A percentile compares a stretch with the other conserved stretches of the same genome.
These are phyloP conservation scores for Thinocorus orbignyianus DNA, from an alignment of 2,113 vertebrate species.

Conservation along the genomic window DNA sequence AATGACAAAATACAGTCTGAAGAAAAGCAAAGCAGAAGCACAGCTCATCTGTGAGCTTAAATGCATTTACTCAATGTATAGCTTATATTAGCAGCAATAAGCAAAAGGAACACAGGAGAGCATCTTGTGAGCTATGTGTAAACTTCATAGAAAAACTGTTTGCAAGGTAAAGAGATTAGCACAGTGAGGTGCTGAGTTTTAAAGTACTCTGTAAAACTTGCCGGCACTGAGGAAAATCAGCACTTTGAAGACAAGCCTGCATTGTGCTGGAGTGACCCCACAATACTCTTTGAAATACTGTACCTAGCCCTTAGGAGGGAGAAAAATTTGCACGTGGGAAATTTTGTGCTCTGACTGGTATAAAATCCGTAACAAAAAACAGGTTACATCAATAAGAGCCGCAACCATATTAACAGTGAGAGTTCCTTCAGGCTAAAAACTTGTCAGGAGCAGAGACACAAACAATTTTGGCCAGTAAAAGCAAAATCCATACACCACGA, in stretches of 20 bases:
- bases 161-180: not conserved
- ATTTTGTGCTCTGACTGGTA: constrained; percentile 34
- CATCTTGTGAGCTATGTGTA: not conserved
- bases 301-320: not conserved
- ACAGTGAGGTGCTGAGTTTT: not conserved
- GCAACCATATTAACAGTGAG: constrained; percentile 61
- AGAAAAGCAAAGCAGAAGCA: constrained; percentile 35
- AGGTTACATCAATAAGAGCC: constrained; percentile 52
- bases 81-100: not conserved
- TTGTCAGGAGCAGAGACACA: constrained; percentile 51
- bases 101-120: not conserved
- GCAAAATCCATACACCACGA: constrained; percentile 74
- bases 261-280: not conserved
- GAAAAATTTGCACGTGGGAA: constrained; percentile 24
- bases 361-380: constrained; percentile 60
- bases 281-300: not conserved
- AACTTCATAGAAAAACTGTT: not conserved
- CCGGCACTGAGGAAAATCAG: not conserved
- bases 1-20: not conserved
- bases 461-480: constrained; percentile 66
- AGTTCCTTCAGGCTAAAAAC: constrained; percentile 68
- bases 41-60: not conserved
- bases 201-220: not conserved
- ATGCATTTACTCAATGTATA: not conserved
- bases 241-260: not conserved